phyloP scores from a whole-genome alignment of 2,113 vertebrate genomes.

The Tragulus kanchil region DNA sequence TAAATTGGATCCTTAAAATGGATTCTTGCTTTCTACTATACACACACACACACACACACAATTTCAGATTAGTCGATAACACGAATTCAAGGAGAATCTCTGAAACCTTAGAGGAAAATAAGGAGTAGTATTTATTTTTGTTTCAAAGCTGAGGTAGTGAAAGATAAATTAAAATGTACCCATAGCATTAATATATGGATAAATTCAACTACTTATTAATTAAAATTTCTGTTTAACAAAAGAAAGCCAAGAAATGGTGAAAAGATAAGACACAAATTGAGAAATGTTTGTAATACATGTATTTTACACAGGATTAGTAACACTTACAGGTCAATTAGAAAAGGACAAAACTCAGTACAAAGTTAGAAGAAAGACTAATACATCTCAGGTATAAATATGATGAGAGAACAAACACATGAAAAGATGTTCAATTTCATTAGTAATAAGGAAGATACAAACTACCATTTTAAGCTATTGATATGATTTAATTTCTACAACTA shows the following conservation, averaged over 20 bases:
- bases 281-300: not conserved
- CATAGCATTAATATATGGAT: not conserved
- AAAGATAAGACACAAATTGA: not conserved
- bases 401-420: not conserved
- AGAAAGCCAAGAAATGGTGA: not conserved
- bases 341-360: not conserved
- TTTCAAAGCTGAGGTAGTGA: not conserved
- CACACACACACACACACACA: not conserved
- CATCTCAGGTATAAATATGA: not conserved
- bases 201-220: not conserved
- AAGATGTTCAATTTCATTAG: not conserved
- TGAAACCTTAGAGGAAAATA: constrained; percentile 6
- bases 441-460: not conserved
- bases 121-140: not conserved
- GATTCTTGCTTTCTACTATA: constrained; percentile 27
- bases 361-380: not conserved
- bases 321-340: constrained; percentile 22
- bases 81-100: not conserved
- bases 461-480: not conserved
- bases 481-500: not conserved
- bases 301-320: constrained; percentile 39
- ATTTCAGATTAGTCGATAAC: not conserved
- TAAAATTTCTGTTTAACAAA: not conserved
- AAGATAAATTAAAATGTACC: not conserved
- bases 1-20: constrained; percentile 44